Percentiles rank a stretch among this genome's conserved stretches.
phyloP scores from a whole-genome alignment of 1,140 invertebrate genomes.

The Calliphora vicina region DNA sequence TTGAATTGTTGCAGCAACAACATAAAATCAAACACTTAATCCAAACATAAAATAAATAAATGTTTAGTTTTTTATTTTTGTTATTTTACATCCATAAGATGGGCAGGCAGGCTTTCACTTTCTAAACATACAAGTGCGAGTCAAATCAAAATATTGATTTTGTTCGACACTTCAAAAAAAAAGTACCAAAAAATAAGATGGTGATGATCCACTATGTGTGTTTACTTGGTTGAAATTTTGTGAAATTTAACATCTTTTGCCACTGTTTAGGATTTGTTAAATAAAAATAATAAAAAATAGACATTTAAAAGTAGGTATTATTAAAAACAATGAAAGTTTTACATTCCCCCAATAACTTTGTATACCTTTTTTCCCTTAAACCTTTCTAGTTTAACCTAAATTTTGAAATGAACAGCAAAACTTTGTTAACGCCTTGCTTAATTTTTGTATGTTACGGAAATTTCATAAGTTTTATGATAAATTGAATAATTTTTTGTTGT shows the following conservation, averaged over 20 bases:
- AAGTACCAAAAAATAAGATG: too few species aligned
- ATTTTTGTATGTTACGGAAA: too few species aligned
- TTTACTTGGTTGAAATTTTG: not conserved
- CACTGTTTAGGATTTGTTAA: not conserved
- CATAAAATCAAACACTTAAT: not conserved
- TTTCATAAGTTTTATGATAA: too few species aligned
- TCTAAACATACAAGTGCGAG: not conserved
- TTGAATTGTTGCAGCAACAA: not conserved
- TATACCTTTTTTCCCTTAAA: not conserved
- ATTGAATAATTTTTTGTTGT: not conserved
- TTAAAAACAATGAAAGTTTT: not conserved
- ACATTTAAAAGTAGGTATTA: not conserved
- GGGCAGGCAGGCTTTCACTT: not conserved
- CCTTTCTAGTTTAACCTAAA: constrained; percentile 2
- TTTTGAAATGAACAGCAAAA: not conserved
- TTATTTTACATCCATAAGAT: not conserved
- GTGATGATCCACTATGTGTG: not conserved
- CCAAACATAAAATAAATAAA: not conserved
- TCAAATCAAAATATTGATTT: not conserved
- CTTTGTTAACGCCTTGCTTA: not conserved
- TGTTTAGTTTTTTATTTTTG: too few species aligned
- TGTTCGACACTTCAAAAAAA: too few species aligned
- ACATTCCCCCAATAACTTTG: too few species aligned
- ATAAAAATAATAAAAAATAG: not conserved
- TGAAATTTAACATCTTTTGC: not conserved